Percentiles rank a stretch among this genome's conserved stretches.
Conservation (phyloP, 2,113 vertebrate genomes). For the Merops nubicus region DNA sequence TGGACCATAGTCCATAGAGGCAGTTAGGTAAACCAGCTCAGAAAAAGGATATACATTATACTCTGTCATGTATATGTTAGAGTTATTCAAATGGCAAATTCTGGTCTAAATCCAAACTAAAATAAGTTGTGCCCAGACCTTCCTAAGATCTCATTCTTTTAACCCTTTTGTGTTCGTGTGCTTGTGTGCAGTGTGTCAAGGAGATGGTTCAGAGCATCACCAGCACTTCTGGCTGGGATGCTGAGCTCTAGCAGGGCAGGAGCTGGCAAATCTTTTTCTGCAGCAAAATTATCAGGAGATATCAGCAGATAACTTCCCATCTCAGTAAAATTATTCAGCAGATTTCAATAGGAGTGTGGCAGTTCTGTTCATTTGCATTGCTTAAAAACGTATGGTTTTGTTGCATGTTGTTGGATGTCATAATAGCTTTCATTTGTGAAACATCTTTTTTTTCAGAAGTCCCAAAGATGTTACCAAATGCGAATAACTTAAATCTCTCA, state of each 20-base stretch:
- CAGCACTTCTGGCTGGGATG: not conserved
- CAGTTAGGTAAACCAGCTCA: conserved; percentile 53
- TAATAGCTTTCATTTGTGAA: not conserved
- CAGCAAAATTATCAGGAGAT: not conserved
- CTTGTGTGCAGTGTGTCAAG: not conserved
- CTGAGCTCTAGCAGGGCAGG: not conserved
- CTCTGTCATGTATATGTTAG: conserved; percentile 44
- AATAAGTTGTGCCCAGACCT: conserved; percentile 26
- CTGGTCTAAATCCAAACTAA: conserved; percentile 50
- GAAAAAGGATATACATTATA: conserved; percentile 52
- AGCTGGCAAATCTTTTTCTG: not conserved
- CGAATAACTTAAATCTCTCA: not conserved
- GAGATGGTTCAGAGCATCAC: not conserved
- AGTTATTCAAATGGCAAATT: conserved; percentile 57
- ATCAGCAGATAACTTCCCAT: not conserved
- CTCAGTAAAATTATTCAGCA: not conserved
- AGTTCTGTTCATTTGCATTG: not conserved
- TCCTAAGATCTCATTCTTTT: not conserved
- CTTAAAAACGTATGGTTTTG: not conserved
- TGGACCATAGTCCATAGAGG: conserved; percentile 24
- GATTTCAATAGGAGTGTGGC: not conserved
- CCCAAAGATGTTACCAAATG: not conserved
- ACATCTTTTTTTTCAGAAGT: not conserved
- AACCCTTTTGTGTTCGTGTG: conserved; percentile 18
- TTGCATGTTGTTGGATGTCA: not conserved